Evolutionary conservation across 2,888 invertebrate species (phyloP).

Genomic region (Leptura quadrifasciata): DNA sequence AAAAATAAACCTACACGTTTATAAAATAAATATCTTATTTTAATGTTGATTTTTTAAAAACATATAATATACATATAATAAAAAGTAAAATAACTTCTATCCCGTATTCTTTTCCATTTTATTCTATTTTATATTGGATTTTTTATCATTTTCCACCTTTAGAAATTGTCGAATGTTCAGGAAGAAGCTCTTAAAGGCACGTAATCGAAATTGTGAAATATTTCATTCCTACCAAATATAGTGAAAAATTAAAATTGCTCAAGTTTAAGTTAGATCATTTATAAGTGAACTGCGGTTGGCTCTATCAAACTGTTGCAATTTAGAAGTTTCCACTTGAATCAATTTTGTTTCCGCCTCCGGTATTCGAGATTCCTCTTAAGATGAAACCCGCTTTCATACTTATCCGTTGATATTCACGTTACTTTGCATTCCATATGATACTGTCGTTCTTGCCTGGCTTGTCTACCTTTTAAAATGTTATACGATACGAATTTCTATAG

Average conservation of each 20-base stretch:
- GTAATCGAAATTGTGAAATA: too few species aligned
- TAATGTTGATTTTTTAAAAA: too few species aligned
- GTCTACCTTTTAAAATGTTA: constrained; percentile 1
- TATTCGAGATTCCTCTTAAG: constrained; percentile 1
- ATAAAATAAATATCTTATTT: too few species aligned
- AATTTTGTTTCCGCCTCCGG: constrained; percentile 7
- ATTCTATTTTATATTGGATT: too few species aligned
- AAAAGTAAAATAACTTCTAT: too few species aligned
- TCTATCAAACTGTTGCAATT: constrained; percentile 4
- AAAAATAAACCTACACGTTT: too few species aligned
- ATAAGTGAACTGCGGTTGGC: not conserved
- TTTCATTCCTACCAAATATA: too few species aligned
- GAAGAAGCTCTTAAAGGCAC: too few species aligned
- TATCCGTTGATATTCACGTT: constrained; percentile 7
- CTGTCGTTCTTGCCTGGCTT: not conserved
- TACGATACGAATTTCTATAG: not conserved
- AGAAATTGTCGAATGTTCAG: too few species aligned
- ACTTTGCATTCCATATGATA: constrained; percentile 4
- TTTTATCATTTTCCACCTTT: too few species aligned
- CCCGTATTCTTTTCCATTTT: too few species aligned
- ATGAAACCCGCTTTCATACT: constrained; percentile 7
- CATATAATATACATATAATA: too few species aligned
- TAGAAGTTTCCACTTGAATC: not conserved
- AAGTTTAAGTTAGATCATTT: not conserved
- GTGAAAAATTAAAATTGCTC: not conserved